phyloP scores from a whole-genome alignment of 1,140 invertebrate genomes.

The Temnothorax longispinosus region DNA sequence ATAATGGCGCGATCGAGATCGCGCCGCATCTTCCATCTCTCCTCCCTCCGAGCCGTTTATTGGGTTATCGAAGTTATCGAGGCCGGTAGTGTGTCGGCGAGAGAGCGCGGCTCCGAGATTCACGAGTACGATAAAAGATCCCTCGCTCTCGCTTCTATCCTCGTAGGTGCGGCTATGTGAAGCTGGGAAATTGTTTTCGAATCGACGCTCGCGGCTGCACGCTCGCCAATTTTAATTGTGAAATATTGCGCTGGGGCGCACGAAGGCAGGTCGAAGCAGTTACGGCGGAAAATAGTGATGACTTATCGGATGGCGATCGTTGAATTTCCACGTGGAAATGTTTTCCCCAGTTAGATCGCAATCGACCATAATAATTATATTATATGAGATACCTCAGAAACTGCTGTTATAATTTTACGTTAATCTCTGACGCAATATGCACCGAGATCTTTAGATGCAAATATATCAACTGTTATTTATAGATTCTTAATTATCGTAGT shows the following conservation, averaged over 20 bases:
- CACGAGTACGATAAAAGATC: conserved; percentile 42
- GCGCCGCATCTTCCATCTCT: not conserved
- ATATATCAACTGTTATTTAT: not conserved
- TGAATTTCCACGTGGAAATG: not conserved
- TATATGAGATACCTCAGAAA: not conserved
- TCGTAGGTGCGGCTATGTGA: not conserved
- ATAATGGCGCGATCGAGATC: conserved; percentile 64
- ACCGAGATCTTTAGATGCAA: not conserved
- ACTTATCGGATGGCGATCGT: conserved; percentile 11
- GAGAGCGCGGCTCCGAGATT: conserved; percentile 27
- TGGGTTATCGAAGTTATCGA: conserved; percentile 70
- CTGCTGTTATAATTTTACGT: no score
- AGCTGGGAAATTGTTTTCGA: conserved; percentile 39
- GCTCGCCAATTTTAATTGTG: conserved; percentile 32
- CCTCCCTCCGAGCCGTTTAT: conserved; percentile 45
- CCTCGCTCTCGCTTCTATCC: not conserved
- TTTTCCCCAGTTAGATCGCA: not conserved
- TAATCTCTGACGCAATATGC: not conserved
- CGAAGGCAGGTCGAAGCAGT: not conserved
- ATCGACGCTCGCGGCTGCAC: conserved; percentile 19
- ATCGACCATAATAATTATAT: no score
- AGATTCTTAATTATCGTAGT: not conserved
- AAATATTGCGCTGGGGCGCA: conserved; percentile 15
- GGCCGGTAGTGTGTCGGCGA: conserved; percentile 13
- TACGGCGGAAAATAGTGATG: not conserved